Evolutionary conservation across 2,888 invertebrate species (phyloP).

Genomic region (Aphrophora alni): DNA sequence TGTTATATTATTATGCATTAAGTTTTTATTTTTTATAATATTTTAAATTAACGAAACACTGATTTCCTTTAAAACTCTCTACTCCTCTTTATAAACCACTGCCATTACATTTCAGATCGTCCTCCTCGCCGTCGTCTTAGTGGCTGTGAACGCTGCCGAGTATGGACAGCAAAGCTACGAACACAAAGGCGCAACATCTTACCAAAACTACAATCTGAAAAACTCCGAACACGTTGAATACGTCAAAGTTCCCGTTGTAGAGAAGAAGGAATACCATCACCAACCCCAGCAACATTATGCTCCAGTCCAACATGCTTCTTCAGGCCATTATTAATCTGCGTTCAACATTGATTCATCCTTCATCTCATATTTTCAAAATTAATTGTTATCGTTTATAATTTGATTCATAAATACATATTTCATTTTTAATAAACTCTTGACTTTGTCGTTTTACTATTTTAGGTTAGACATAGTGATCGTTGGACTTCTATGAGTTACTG

Average conservation of each 20-base stretch:
- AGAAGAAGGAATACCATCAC: neutral
- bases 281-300: neutral
- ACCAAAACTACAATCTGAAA: neutral
- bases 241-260: neutral
- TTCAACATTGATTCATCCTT: too few relatives aligned
- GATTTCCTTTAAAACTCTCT: too few relatives aligned
- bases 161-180: neutral
- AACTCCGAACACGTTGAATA: neutral
- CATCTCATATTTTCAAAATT: too few relatives aligned
- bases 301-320: neutral
- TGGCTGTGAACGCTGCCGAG: neutral
- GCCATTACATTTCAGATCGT: neutral
- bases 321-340: neutral
- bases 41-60: too few relatives aligned
- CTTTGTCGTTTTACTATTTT: too few relatives aligned
- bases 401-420: too few relatives aligned
- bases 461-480: too few relatives aligned
- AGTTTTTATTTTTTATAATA: too few relatives aligned
- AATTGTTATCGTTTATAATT: too few relatives aligned
- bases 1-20: too few relatives aligned
- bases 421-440: too few relatives aligned
- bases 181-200: neutral
- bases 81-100: neutral
- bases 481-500: too few relatives aligned
- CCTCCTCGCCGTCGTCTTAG: neutral